Base-by-base conservation (phyloP, 2,888 invertebrate genomes). In the Eupithecia tripunctaria region DNA sequence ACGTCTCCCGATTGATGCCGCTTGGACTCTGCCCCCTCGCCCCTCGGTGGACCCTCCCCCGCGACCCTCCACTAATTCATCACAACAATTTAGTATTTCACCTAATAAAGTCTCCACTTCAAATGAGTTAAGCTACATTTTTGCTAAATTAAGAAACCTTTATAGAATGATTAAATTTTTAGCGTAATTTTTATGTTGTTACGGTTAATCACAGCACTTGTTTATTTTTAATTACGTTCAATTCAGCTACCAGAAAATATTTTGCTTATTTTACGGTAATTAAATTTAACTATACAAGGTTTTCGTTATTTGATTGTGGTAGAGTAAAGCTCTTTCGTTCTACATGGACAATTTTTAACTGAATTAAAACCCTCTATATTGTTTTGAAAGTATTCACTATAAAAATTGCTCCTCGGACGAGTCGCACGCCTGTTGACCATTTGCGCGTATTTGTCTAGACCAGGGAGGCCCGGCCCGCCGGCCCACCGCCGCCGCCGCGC, bases 1-100 rank as follows among this genome's bases (percentile, higher is more conserved):
- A 43, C 43, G 18, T 18, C 43, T 77, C 80, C 70, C 85, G 82
- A 85, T 86, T 85, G 86, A 85, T 85, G 81, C 36, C 10, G 79
- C 82, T 75, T 60, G 69, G 79, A n/a, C 29, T 15, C 70, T 67
- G 72, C 62, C 71, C 67, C 36, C 65, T 69, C 67, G 60, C 75
- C 76, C 70, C 67, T 59, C 12, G 25, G 14, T n/a, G 51, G 41
- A 18, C 32, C 18, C 69, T 25, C 47, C 65, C 74, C 74, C 68
- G n/a, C 67, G 65, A 62, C 75, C 74, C 73, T 63, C 47, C 67
- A 63, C 71, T 74, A 76, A 80, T 80, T 78, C 77, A 78, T 78
- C 80, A 78, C 51, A 75, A 79, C 76, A 77, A 77, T 80, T 80
- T 78, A 74, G 75, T 78, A 76, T 76, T 77, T 78, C 73, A 75